These are phyloP conservation scores for Venusia cambrica DNA, from an alignment of 2,888 invertebrate species.

Conservation along the genomic window DNA sequence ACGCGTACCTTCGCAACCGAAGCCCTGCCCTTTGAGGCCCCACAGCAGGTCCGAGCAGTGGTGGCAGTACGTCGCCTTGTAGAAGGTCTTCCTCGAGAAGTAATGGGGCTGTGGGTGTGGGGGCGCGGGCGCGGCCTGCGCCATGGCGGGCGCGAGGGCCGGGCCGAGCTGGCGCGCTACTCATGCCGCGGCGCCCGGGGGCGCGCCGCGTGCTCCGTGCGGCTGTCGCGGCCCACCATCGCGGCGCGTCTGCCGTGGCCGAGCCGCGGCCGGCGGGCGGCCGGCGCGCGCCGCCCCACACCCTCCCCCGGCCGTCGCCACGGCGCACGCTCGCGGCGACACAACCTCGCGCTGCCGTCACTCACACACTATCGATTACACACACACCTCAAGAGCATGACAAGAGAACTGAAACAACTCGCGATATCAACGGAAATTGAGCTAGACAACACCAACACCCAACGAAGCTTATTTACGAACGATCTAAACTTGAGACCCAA, in stretches of 20 bases:
- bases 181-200: slow-evolving; percentile 80
- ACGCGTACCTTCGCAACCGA: slow-evolving; percentile 98
- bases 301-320: slow-evolving; percentile 25
- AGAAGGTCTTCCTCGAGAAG: slow-evolving; percentile 99
- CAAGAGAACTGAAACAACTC: slow-evolving; percentile 14
- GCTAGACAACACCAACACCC: too few species aligned
- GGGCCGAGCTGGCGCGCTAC: slow-evolving; percentile 77
- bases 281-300: slow-evolving; percentile 35
- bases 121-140: slow-evolving; percentile 83
- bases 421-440: too few species aligned
- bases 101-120: slow-evolving; percentile 89
- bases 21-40: slow-evolving; percentile 99
- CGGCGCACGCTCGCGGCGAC: slow-evolving; percentile 40
- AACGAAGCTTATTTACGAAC: too few species aligned
- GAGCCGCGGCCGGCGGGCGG: slow-evolving; percentile 45
- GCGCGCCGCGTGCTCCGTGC: slow-evolving; percentile 81
- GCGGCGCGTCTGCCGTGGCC: slow-evolving; percentile 77
- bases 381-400: slow-evolving; percentile 38
- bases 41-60: slow-evolving; percentile 99
- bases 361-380: slow-evolving; percentile 49
- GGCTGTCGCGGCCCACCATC: slow-evolving; percentile 82
- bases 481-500: too few species aligned
- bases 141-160: slow-evolving; percentile 79
- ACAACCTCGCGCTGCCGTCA: slow-evolving; percentile 32
- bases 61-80: slow-evolving; percentile 99